Evolutionary conservation across 2,888 invertebrate species (phyloP), one percentile per base, ranked within the genome.

Genomic region (Acanthosoma haemorrhoidale): DNA sequence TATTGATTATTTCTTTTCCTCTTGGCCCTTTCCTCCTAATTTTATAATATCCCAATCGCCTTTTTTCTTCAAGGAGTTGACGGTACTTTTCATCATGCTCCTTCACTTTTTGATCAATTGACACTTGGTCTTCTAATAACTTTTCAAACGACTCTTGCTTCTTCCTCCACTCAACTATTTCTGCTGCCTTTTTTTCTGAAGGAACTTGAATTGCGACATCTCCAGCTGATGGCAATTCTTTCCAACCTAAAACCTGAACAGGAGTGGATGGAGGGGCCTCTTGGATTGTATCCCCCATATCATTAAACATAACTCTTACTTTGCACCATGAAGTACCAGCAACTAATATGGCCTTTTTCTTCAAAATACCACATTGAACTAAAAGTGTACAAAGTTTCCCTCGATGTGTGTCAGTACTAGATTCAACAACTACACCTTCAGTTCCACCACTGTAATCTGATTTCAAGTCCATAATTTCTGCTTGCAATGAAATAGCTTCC

Each of bases 341-440:
- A 0, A 98, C 90, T 68, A 94, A 81, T 29, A 91, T 79, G 58
- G 85, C 83, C 1, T 94, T 93, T 77, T 87, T 88, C 63, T 88
- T 86, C 68, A 97, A 79, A 0, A 91, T 93, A 1, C 96, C 96
- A 72, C 94, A 84, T 76, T 92, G 90, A 1, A 97, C 87, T 60
- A 96, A 82, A 36, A 90, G 85, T 1, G 95, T 94, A 2, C 91
- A 89, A 70, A 94, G 84, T 79, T 92, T 92, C 43, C 92, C 92
- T 78, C 88, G 83, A 38, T 85, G 82, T 2, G 83, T 78, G 79
- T 92, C 87, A 0, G 86, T 82, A 74, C 85, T 87, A 0, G 96
- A 90, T 80, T 99, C 99, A 0, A 99, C 85, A 0, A 98, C 88
- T 13, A 91, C 87, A 0, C 92, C 98, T 81, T 98, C 96, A 0